These are phyloP conservation scores for Hirundo rustica DNA, from an alignment of 2,797 vertebrate species.

Conservation along the genomic window DNA sequence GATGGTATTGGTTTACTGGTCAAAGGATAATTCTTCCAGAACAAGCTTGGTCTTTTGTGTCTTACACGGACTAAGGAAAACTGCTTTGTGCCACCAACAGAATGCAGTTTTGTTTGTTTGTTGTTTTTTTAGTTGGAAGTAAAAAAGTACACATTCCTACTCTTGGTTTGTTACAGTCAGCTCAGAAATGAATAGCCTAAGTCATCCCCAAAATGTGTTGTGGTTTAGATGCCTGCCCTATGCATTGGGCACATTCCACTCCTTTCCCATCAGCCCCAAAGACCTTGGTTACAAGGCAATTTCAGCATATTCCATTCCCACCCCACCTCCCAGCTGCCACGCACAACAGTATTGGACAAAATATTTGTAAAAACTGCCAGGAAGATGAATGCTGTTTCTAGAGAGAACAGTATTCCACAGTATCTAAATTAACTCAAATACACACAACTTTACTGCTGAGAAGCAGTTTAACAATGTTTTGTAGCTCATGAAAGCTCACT, in stretches of 20 bases:
- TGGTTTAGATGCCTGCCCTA: not conserved
- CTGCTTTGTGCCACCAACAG: not conserved
- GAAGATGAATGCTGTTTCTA: not conserved
- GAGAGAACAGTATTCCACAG: not conserved
- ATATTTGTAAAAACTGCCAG: not conserved
- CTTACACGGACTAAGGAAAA: not conserved
- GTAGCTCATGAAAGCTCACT: no score
- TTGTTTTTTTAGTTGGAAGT: not conserved
- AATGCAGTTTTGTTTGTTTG: not conserved
- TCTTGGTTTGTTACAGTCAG: not conserved
- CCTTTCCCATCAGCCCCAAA: not conserved
- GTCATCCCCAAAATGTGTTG: not conserved
- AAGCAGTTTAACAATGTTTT: no score
- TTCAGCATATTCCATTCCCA: not conserved
- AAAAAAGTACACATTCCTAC: not conserved
- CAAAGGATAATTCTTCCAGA: conserved; percentile 57
- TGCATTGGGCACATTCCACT: not conserved
- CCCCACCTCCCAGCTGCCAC: not conserved
- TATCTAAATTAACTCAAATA: no score
- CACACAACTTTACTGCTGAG: no score
- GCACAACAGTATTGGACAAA: not conserved
- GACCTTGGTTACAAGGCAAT: not conserved
- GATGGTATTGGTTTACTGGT: conserved; percentile 53
- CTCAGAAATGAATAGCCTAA: not conserved
- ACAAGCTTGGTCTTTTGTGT: conserved; percentile 33